These are phyloP conservation scores for Patagioenas fasciata DNA, from an alignment of 2,113 vertebrate genomes.

Conservation along the genomic window DNA sequence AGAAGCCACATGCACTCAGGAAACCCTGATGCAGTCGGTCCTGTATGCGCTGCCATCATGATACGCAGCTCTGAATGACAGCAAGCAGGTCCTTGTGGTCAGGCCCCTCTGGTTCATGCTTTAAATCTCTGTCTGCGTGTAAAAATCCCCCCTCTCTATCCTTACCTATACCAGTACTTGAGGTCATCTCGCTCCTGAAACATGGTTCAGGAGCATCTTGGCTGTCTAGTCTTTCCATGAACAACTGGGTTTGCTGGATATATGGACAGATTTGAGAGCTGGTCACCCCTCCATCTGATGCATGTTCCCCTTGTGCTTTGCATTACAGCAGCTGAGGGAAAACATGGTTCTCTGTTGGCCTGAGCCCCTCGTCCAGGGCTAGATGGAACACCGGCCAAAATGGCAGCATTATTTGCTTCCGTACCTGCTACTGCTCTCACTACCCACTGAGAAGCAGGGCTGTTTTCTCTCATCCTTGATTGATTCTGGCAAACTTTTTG, in stretches of 20 bases:
- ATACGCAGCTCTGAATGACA: too few species aligned
- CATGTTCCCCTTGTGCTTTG: not conserved
- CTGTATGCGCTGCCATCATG: too few species aligned
- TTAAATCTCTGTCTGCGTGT: not conserved
- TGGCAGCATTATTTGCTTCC: not conserved
- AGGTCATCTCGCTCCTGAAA: not conserved
- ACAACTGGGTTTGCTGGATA: not conserved
- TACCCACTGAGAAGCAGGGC: not conserved
- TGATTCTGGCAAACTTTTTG: not conserved
- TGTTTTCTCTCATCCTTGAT: not conserved
- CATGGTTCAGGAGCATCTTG: too few species aligned
- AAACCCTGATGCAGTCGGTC: too few species aligned
- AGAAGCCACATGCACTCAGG: too few species aligned
- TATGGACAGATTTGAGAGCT: not conserved
- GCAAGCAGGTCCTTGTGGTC: too few species aligned
- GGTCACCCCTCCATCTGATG: not conserved
- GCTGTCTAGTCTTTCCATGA: not conserved
- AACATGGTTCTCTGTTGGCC: not conserved
- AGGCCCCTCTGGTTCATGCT: not conserved
- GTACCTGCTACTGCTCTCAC: not conserved
- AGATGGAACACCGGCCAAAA: rapidly evolving
- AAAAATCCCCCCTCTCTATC: not conserved
- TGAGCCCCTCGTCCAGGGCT: not conserved
- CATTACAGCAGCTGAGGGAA: not conserved
- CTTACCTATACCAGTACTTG: not conserved